These are phyloP conservation scores for Iselma pallidipennis DNA, from an alignment of 2,888 invertebrate species.

Conservation along the genomic window DNA sequence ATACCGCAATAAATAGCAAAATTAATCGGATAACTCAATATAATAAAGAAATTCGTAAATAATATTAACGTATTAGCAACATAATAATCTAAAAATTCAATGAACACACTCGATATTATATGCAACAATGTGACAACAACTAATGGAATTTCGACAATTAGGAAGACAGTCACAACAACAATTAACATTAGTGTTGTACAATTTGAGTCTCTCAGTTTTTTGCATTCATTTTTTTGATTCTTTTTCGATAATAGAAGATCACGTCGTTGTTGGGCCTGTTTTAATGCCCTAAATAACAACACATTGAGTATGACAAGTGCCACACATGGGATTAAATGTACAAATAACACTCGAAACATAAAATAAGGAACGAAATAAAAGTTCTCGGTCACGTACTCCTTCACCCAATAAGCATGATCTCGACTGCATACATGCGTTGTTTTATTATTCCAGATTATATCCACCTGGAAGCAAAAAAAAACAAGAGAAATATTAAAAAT, in stretches of 20 bases:
- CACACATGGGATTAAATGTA: conserved; percentile 89
- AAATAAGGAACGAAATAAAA: conserved; percentile 82
- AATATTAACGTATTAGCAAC: conserved; percentile 77
- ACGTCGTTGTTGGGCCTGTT: conserved; percentile 70
- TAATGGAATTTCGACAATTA: conserved; percentile 81
- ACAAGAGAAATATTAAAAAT: no score
- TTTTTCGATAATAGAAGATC: conserved; percentile 52
- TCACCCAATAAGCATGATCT: conserved; percentile 72
- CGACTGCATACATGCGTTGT: conserved; percentile 69
- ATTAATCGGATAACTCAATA: conserved; percentile 89
- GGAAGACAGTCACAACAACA: conserved; percentile 82
- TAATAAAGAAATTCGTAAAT: conserved; percentile 89
- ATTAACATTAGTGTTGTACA: conserved; percentile 88
- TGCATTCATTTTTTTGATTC: conserved; percentile 73
- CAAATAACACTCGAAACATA: conserved; percentile 86
- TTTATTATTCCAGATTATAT: conserved; percentile 71
- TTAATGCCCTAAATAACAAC: conserved; percentile 82
- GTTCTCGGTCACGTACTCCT: conserved; percentile 66
- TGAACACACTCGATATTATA: conserved; percentile 72
- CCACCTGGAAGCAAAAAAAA: conserved; percentile 55
- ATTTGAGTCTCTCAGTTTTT: conserved; percentile 76
- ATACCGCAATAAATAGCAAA: conserved; percentile 97
- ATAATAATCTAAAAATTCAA: conserved; percentile 74
- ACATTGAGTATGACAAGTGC: conserved; percentile 87
- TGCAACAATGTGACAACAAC: conserved; percentile 82